Conservation (phyloP, 2,888 invertebrate species). For the Polydrusus cervinus region DNA sequence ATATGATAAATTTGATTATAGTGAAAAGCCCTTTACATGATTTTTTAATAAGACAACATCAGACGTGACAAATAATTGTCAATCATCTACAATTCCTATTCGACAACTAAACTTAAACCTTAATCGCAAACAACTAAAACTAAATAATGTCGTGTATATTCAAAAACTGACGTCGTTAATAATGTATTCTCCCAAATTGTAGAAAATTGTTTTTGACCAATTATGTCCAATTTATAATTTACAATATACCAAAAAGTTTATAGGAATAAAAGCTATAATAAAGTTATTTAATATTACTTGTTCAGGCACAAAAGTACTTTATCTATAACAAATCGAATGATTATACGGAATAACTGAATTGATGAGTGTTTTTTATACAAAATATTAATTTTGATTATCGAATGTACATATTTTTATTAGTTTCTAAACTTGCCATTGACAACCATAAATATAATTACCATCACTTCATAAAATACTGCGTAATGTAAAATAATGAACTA, state of each 20-base stretch:
- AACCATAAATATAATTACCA: no score
- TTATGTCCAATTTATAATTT: conserved; percentile 12
- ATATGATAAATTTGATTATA: no score
- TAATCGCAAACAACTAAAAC: background rate
- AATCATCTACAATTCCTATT: conserved; percentile 16
- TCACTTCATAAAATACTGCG: no score
- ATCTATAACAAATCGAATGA: background rate
- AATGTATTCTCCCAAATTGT: conserved; percentile 36
- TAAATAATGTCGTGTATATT: conserved; percentile 27
- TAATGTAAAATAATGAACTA: no score
- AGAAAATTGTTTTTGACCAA: conserved; percentile 33
- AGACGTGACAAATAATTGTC: conserved; percentile 23
- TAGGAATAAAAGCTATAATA: conserved; percentile 21
- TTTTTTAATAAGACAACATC: conserved; percentile 8
- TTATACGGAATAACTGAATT: background rate
- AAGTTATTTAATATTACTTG: conserved; percentile 39
- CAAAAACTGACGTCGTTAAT: conserved; percentile 23
- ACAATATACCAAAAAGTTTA: conserved; percentile 26
- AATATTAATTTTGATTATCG: no score
- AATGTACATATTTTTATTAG: no score
- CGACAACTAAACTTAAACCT: conserved; percentile 6
- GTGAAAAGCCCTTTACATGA: no score
- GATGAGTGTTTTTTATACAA: no score
- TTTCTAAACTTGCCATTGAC: no score
- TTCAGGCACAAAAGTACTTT: conserved; percentile 2